Base-by-base conservation (phyloP, 2,113 vertebrate species). In the Macroglossus sobrinus region DNA sequence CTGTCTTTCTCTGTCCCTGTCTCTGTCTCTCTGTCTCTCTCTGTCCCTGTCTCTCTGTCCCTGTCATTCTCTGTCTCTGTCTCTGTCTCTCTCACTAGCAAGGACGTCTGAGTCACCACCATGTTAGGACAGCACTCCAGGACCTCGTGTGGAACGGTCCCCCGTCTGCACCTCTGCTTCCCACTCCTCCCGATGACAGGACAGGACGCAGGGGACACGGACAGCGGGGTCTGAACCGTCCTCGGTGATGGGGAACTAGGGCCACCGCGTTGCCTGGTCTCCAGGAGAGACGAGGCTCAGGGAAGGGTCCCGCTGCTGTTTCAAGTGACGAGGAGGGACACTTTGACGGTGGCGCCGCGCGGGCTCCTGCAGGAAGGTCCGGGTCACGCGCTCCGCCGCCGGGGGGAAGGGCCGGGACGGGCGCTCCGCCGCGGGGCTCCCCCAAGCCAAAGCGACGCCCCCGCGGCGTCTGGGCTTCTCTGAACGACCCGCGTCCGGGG, bases 401-500 rank as follows among this genome's bases (percentile, higher is more conserved):
- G n/a, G n/a, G n/a, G n/a, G n/a, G n/a, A n/a, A 47, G 75, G 21
- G 38, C 16, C 43, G 0, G 40, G 11, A 30, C 59, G 59, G 59
- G 21, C 9, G 55, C 55, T 57, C 7, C 45, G 21, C 16, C 7
- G 22, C 55, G 21, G 21, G 7, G 55, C 19, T 57, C 3, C 22
- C 18, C 55, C 55, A 7, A 3, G 21, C 19, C 24, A 2, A 47
- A 47, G 3, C 45, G 45, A 47, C 45, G 13, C 45, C 45, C 45
- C 45, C 0, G 45, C 13, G 45, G 45, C 45, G 45, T 47, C 45
- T 1, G 91, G 94, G 93, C 66, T 69, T 89, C 94, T 64, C 53
- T 91, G 97, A 98, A 94, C 45, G 95, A 95, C 55, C 26, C 47
- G 18, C 45, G 93, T 50, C 94, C 93, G 45, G 95, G 0, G 47